Conservation (phyloP, 1,140 invertebrate genomes). For the Pogonus chalceus region DNA sequence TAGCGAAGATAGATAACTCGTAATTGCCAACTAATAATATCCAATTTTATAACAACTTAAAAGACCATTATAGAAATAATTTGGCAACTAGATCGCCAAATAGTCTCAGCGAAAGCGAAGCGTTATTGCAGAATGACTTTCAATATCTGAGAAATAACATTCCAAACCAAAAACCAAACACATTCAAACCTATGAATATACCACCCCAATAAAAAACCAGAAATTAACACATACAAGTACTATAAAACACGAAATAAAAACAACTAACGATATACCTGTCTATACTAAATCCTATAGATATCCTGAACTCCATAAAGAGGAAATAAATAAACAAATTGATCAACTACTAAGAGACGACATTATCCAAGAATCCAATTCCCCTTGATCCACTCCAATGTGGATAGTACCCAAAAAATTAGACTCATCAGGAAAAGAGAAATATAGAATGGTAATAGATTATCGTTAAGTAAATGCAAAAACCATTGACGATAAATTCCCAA, state of each 20-base stretch:
- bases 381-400: conserved; percentile 27
- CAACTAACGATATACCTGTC: conserved; percentile 12
- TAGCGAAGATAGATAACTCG: no score
- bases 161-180: no score
- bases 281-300: conserved; percentile 21
- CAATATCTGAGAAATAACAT: no score
- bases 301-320: conserved; percentile 18
- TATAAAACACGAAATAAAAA: conserved; percentile 15
- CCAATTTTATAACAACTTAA: no score
- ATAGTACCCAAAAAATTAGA: conserved; percentile 33
- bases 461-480: conserved; percentile 34
- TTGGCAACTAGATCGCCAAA: no score
- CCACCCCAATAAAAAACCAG: no score
- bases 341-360: conserved; percentile 24
- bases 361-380: conserved; percentile 25
- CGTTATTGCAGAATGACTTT: no score
- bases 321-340: conserved; percentile 23
- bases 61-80: no score
- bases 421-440: conserved; percentile 27
- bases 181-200: no score
- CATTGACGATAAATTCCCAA: conserved; percentile 39
- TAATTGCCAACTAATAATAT: no score
- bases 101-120: no score
- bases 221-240: conserved; percentile 16
- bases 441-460: conserved; percentile 35